Base-by-base conservation (phyloP, 2,888 invertebrate genomes). In the Oscheius myriophilus region DNA sequence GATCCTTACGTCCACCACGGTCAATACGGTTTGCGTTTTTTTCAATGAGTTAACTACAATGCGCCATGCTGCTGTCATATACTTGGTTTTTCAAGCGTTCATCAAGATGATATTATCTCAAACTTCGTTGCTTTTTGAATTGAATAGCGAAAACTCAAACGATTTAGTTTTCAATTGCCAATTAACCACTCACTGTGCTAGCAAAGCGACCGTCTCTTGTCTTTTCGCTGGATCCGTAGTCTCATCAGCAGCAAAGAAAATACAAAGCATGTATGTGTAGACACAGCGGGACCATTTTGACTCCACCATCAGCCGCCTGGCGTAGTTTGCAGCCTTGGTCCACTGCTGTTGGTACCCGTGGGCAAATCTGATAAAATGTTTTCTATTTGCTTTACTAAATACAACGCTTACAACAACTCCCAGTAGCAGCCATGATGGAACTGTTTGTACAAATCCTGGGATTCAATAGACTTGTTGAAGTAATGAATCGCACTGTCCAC, bases 341-440 rank as follows among this genome's bases (percentile, higher is more conserved):
- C 85, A 87, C 41, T 82, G 64, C 6, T 76, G 73, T 33, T 77
- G 74, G 54, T 81, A 84, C 14, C 73, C 76, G 54, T 86, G 79
- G 7, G 83, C 83, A 58, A 82, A 84, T 70, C 82, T 81, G 67
- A 55, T n/a, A n/a, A 71, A 16, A 41, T 7, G 18, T 42, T 53
- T 33, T 33, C 33, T n/a, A n/a, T n/a, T n/a, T n/a, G n/a, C 33
- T 33, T 33, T 33, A 33, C 33, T 33, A 33, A 33, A 33, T 9
- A 33, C 21, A 46, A 49, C 41, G 57, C 73, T 68, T 46, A 82
- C 90, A 94, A 91, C 43, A 95, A 89, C 87, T 96, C 96, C 96
- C 96, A 96, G 87, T 91, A 94, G 87, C 95, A 94, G 3, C 95
- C 88, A 86, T 95, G 94, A 86, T 94, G 93, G 87, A 96, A 94